These are phyloP conservation scores for Triplophysa dalaica DNA, from an alignment of 2,113 vertebrate genomes.

Conservation along the genomic window DNA sequence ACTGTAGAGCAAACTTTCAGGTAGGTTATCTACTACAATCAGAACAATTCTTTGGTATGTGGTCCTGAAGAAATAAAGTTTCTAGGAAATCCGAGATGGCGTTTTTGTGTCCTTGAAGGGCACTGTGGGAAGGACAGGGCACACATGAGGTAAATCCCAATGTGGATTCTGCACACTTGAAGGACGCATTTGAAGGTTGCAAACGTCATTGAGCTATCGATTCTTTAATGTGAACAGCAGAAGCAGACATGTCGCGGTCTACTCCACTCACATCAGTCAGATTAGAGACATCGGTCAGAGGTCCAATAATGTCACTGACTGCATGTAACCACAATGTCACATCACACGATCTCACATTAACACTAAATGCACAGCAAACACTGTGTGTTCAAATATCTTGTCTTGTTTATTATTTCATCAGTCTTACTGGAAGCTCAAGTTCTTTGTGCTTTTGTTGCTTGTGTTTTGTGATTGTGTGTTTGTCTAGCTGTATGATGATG, in stretches of 20 bases:
- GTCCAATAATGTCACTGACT: constrained; percentile 92
- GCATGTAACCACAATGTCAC: constrained; percentile 82
- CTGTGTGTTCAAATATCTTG: neutral
- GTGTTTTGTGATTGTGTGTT: neutral
- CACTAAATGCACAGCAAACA: neutral
- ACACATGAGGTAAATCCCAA: too few species aligned
- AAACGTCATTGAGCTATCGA: too few species aligned
- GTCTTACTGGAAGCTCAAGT: neutral
- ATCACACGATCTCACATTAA: neutral
- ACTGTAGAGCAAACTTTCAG: too few species aligned
- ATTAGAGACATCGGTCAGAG: constrained; percentile 91
- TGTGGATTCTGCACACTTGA: too few species aligned
- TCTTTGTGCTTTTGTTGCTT: neutral
- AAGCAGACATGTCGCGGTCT: constrained; percentile 79
- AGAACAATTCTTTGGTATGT: too few species aligned
- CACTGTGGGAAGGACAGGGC: too few species aligned
- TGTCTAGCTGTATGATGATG: neutral
- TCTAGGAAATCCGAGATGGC: too few species aligned
- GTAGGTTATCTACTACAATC: too few species aligned
- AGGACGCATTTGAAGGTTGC: too few species aligned
- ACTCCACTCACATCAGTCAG: constrained; percentile 86
- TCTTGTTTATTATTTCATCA: neutral
- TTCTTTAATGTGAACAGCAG: too few species aligned
- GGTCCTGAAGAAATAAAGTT: too few species aligned
- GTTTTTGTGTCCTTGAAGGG: too few species aligned